phyloP scores from a whole-genome alignment of 1,140 invertebrate genomes.

The Macrotrachela quadricornifera region DNA sequence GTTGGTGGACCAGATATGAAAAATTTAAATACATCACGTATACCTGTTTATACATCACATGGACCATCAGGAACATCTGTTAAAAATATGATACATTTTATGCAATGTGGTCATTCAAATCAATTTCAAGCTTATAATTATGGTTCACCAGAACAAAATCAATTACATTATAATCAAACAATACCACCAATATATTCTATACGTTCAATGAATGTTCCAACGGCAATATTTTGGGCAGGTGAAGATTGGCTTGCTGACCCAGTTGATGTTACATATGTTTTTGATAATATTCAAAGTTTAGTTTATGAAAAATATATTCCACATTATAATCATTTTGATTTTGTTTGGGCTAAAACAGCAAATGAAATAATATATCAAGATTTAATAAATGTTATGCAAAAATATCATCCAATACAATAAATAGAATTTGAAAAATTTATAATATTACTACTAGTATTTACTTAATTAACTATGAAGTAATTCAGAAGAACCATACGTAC shows the following conservation, averaged over 20 bases:
- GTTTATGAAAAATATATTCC: conserved; percentile 12
- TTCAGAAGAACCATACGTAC: too few species aligned
- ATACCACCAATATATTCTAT: conserved; percentile 46
- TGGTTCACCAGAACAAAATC: conserved; percentile 35
- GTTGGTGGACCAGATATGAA: conserved; percentile 13
- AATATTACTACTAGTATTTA: too few species aligned
- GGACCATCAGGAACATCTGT: conserved; percentile 59
- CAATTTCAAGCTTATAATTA: conserved; percentile 40
- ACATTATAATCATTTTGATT: conserved; percentile 25
- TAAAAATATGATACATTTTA: conserved; percentile 45
- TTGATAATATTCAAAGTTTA: conserved; percentile 14
- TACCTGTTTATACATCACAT: conserved; percentile 47
- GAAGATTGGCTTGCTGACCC: conserved; percentile 48
- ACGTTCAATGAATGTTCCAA: conserved; percentile 39
- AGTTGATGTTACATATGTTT: conserved; percentile 39
- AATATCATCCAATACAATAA: too few species aligned
- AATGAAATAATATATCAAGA: too few species aligned
- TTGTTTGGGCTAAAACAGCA: conserved; percentile 18
- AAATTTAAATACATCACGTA: conserved; percentile 14
- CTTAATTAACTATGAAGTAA: too few species aligned
- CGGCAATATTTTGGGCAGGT: conserved; percentile 43
- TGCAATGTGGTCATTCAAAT: conserved; percentile 18
- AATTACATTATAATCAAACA: conserved; percentile 33
- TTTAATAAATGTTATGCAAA: too few species aligned
- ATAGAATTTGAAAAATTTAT: too few species aligned